Percentiles rank a stretch among this genome's conserved stretches.
Conservation (phyloP, 2,888 invertebrate genomes). For the Ormyrus pomaceus region DNA sequence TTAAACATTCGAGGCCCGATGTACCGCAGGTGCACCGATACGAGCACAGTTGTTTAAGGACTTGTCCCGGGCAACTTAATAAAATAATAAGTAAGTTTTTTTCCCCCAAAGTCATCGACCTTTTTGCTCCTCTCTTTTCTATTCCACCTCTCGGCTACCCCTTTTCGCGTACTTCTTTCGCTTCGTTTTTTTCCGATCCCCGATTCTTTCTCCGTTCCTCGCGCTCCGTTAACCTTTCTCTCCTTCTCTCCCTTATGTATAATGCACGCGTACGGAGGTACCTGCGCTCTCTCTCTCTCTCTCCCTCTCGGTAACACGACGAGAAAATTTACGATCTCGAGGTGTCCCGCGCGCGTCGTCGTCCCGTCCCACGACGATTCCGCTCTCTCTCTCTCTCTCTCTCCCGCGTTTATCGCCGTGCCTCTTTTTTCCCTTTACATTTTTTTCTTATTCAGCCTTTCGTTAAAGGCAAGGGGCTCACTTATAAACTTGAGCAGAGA, state of each 20-base stretch:
- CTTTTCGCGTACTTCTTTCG: neutral
- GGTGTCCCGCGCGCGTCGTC: slow-evolving; percentile 8
- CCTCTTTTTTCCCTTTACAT: too few species aligned
- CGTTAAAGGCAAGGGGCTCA: slow-evolving; percentile 5
- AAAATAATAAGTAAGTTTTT: slow-evolving; percentile 49
- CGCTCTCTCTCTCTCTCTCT: neutral
- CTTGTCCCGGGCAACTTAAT: slow-evolving; percentile 43
- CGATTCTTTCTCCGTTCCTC: slow-evolving; percentile 14
- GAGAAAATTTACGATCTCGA: slow-evolving; percentile 62
- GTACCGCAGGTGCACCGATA: slow-evolving; percentile 7
- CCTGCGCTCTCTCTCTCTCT: slow-evolving; percentile 11
- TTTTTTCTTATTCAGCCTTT: neutral
- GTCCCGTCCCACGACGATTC: slow-evolving; percentile 26
- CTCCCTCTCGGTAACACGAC: slow-evolving; percentile 31
- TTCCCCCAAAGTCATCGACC: slow-evolving; percentile 12
- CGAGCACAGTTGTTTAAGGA: slow-evolving; percentile 30
- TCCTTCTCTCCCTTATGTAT: slow-evolving; percentile 51
- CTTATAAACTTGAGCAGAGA: neutral
- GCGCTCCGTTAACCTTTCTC: slow-evolving; percentile 35
- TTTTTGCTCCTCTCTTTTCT: slow-evolving; percentile 8
- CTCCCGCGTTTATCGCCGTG: neutral
- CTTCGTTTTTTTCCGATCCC: neutral
- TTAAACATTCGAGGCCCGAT: neutral
- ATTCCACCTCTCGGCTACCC: neutral
- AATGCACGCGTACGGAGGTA: slow-evolving; percentile 58